Evolutionary conservation across 1,140 invertebrate genomes (phyloP).

Genomic region (Ectropis grisescens): DNA sequence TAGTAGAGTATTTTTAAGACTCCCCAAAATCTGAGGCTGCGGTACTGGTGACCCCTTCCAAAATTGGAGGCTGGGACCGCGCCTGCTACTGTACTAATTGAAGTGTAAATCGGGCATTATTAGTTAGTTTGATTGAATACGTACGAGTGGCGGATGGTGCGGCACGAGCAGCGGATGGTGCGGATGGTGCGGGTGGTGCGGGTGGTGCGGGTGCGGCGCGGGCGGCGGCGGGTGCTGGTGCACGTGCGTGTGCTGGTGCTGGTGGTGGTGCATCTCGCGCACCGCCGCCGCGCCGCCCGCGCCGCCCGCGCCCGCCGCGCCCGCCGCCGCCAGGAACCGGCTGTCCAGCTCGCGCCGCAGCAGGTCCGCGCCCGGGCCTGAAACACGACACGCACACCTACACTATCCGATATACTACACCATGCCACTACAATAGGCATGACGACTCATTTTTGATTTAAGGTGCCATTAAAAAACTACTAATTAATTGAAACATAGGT

Average conservation of each 20-base stretch:
- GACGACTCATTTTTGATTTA: too few relatives aligned
- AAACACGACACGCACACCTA: conserved; percentile 4
- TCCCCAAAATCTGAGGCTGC: too few relatives aligned
- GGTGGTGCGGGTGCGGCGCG: conserved; percentile 78
- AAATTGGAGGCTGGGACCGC: too few relatives aligned
- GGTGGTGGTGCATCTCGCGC: conserved; percentile 90
- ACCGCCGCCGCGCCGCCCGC: conserved; percentile 66
- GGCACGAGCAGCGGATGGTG: conserved; percentile 53
- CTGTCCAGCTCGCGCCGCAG: conserved; percentile 92
- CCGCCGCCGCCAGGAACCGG: conserved; percentile 80
- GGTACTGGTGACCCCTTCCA: too few relatives aligned
- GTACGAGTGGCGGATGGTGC: conserved; percentile 59
- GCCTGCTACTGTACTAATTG: too few relatives aligned
- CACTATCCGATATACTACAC: neutral
- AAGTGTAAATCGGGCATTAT: too few relatives aligned
- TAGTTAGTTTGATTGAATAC: too few relatives aligned
- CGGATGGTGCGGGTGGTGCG: conserved; percentile 60
- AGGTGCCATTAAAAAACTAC: too few relatives aligned
- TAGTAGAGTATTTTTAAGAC: too few relatives aligned
- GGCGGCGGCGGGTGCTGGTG: conserved; percentile 82
- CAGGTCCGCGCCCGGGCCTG: conserved; percentile 79
- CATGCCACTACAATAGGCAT: too few relatives aligned
- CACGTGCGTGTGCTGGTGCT: conserved; percentile 92
- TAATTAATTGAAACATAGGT: too few relatives aligned
- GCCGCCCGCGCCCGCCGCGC: conserved; percentile 36